Percentiles rank a stretch among this genome's conserved stretches.
Evolutionary conservation across 2,888 invertebrate species (phyloP).

Genomic region (Pachliopta kotzebuea): DNA sequence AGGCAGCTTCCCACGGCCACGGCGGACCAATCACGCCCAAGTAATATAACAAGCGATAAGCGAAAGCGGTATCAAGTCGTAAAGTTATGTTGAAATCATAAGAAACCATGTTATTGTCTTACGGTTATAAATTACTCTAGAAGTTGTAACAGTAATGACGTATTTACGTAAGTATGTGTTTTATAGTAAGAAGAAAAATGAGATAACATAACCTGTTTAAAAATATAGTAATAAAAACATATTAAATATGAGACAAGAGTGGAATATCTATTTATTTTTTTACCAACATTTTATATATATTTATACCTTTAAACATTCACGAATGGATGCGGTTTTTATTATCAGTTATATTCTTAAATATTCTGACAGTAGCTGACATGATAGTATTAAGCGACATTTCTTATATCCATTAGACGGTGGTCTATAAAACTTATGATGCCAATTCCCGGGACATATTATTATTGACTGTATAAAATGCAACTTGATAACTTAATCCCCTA

Average conservation of each 20-base stretch:
- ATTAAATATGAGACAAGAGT: not conserved
- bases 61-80: constrained; percentile 12
- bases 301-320: not conserved
- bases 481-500: constrained; percentile 60
- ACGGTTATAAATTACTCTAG: not conserved
- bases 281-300: not conserved
- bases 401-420: constrained; percentile 7
- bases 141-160: no score
- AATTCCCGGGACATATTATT: constrained; percentile 47
- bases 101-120: not conserved
- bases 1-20: constrained; percentile 50
- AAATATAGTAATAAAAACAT: no score
- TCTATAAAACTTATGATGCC: constrained; percentile 29
- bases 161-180: no score
- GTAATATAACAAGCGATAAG: constrained; percentile 10
- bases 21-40: constrained; percentile 34
- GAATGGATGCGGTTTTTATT: not conserved
- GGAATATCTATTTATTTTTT: not conserved
- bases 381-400: constrained; percentile 4
- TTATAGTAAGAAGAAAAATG: no score
- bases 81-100: not conserved
- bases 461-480: constrained; percentile 56
- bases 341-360: not conserved
- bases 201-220: no score
- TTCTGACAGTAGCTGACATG: not conserved